Evolutionary conservation across 2,113 vertebrate genomes (phyloP).

Genomic region (Phylloscopus trochilus): DNA sequence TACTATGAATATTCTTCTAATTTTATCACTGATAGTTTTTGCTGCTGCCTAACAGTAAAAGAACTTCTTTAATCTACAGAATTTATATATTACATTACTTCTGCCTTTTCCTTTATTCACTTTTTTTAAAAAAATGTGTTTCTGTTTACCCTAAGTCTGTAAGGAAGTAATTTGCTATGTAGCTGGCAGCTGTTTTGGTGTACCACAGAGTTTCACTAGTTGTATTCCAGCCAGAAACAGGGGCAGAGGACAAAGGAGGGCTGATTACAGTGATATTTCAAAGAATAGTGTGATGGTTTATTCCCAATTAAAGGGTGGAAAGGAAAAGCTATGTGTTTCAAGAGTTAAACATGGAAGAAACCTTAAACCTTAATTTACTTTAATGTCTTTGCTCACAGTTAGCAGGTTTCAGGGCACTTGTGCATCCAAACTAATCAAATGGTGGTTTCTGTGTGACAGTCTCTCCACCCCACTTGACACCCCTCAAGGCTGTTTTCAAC

Average conservation of each 20-base stretch:
- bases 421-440: not conserved
- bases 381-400: not conserved
- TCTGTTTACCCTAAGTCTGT: not conserved
- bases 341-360: not conserved
- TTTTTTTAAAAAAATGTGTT: not conserved
- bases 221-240: not conserved
- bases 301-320: not conserved
- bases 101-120: not conserved
- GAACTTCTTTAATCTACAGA: not conserved
- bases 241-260: not conserved
- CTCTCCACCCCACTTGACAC: not conserved
- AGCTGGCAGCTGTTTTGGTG: not conserved
- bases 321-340: not conserved
- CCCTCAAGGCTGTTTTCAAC: not conserved
- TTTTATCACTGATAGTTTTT: not conserved
- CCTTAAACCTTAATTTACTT: not conserved
- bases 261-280: not conserved
- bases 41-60: not conserved
- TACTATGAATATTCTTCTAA: slow-evolving; percentile 30
- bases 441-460: not conserved
- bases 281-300: not conserved
- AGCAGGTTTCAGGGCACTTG: not conserved
- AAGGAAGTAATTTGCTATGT: not conserved
- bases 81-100: not conserved
- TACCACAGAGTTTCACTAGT: not conserved